Percentiles rank a stretch among this genome's conserved stretches.
These are phyloP conservation scores for Mesoligia furuncula DNA, from an alignment of 2,888 invertebrate genomes.

Conservation along the genomic window DNA sequence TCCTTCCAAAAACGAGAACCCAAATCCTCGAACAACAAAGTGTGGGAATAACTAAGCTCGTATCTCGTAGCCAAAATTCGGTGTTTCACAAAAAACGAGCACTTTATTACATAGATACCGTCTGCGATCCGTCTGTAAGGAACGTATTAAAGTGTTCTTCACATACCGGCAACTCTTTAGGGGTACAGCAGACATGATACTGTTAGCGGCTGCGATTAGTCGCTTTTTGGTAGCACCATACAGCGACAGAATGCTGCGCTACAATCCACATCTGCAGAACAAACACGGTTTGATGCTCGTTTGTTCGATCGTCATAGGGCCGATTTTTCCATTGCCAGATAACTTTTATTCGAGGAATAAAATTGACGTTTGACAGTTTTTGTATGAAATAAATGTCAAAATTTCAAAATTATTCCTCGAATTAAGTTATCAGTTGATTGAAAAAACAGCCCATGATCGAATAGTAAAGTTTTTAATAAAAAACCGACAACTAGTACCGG, in stretches of 20 bases:
- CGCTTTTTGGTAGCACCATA: background rate
- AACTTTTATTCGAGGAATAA: too few species aligned
- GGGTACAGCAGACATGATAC: slow-evolving; percentile 8
- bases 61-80: slow-evolving; percentile 44
- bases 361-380: too few species aligned
- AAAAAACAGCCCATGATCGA: too few species aligned
- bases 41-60: slow-evolving; percentile 13
- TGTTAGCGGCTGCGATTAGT: background rate
- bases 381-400: too few species aligned
- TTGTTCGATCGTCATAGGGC: too few species aligned
- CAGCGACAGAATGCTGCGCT: too few species aligned
- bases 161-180: slow-evolving; percentile 40
- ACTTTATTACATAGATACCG: slow-evolving; percentile 59
- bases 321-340: too few species aligned
- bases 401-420: too few species aligned
- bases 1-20: slow-evolving; percentile 17
- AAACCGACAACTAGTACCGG: background rate
- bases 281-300: background rate
- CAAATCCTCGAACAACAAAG: slow-evolving; percentile 41
- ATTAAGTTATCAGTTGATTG: too few species aligned
- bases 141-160: slow-evolving; percentile 67
- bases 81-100: slow-evolving; percentile 36
- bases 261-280: background rate
- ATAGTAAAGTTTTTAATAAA: too few species aligned
- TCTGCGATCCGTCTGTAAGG: slow-evolving; percentile 54